Percentiles rank a stretch among this genome's conserved stretches.
Evolutionary conservation across 1,140 invertebrate genomes (phyloP).

Genomic region (Cyrtorhinus lividipennis): DNA sequence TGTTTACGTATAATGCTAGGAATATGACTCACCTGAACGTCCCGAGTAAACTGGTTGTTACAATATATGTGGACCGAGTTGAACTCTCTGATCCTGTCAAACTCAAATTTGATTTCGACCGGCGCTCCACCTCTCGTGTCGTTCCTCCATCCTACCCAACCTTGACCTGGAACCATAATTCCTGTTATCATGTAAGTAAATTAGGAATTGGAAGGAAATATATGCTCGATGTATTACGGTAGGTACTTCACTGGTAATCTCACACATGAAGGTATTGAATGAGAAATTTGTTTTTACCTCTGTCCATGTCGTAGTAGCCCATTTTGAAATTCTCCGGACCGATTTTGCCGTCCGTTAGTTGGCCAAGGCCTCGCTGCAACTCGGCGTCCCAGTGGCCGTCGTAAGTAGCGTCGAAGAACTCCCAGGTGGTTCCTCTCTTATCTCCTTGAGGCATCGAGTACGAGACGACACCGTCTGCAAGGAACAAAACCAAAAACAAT

Average conservation of each 20-base stretch:
- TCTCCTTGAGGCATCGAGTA: conserved; percentile 73
- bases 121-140: conserved; percentile 48
- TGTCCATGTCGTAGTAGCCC: conserved; percentile 35
- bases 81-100: conserved; percentile 75
- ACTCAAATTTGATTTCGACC: conserved; percentile 70
- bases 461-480: conserved; percentile 57
- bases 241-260: too few species aligned
- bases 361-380: conserved; percentile 47
- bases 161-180: conserved; percentile 34
- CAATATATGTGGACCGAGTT: conserved; percentile 65
- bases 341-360: conserved; percentile 50
- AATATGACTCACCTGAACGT: conserved; percentile 57
- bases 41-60: conserved; percentile 66
- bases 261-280: background rate
- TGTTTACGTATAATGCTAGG: too few species aligned
- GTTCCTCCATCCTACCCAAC: conserved; percentile 88
- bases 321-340: conserved; percentile 54
- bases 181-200: conserved; percentile 4
- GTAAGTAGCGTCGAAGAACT: conserved; percentile 65
- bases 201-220: background rate
- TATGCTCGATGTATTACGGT: background rate
- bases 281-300: conserved; percentile 29
- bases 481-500: conserved; percentile 22
- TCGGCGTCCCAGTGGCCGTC: conserved; percentile 55
- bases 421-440: conserved; percentile 46